phyloP scores from a whole-genome alignment of 2,113 vertebrate species.

The Anguilla rostrata region DNA sequence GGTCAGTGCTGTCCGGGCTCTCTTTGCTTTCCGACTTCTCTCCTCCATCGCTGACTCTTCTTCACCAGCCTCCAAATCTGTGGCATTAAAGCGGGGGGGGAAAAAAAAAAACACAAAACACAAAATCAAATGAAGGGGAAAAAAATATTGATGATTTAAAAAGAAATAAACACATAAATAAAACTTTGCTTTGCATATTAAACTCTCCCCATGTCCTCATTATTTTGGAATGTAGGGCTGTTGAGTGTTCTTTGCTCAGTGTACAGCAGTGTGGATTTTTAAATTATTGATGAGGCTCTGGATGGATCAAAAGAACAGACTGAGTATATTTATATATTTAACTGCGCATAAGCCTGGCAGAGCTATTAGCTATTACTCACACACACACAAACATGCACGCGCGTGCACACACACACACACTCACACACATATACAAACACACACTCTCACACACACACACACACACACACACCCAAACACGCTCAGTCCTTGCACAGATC shows the following conservation, averaged over 20 bases:
- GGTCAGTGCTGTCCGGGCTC: not conserved
- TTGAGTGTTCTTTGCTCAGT: slow-evolving; percentile 64
- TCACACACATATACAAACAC: not conserved
- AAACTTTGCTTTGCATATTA: slow-evolving; percentile 62
- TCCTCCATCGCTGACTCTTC: not conserved
- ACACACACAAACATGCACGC: not conserved
- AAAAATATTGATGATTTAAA: slow-evolving; percentile 22
- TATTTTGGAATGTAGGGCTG: slow-evolving; percentile 60
- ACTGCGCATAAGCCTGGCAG: slow-evolving; percentile 34
- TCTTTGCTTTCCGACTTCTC: not conserved
- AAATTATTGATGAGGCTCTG: slow-evolving; percentile 69
- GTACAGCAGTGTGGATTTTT: slow-evolving; percentile 66
- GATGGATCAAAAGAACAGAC: slow-evolving; percentile 64
- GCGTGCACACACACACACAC: not conserved
- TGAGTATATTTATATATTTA: slow-evolving; percentile 57
- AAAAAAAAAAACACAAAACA: not conserved
- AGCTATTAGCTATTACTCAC: not conserved
- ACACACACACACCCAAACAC: not conserved
- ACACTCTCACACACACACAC: not conserved
- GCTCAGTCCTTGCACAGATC: not conserved
- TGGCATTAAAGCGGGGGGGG: not conserved
- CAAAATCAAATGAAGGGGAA: slow-evolving; percentile 14
- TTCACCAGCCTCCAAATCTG: not conserved
- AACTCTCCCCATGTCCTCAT: slow-evolving; percentile 56
- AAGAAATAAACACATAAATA: slow-evolving; percentile 43